Percentiles rank a stretch among this genome's conserved stretches.
These are phyloP conservation scores for Phanerotoma sp. DNA, from an alignment of 2,888 invertebrate genomes.

Conservation along the genomic window DNA sequence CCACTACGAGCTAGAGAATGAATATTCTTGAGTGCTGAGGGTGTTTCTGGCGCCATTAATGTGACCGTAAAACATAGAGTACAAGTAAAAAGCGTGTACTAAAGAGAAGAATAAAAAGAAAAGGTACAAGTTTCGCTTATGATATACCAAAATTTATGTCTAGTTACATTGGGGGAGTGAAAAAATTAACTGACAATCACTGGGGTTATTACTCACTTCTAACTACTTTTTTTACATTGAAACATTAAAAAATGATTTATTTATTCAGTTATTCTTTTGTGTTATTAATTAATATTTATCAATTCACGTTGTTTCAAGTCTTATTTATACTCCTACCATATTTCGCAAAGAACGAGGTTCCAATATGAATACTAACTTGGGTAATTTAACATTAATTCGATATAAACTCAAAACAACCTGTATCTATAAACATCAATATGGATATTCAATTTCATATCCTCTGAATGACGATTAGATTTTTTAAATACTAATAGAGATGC, in stretches of 20 bases:
- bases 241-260: neutral
- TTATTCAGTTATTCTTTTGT: neutral
- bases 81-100: conserved; percentile 1
- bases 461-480: too few species aligned
- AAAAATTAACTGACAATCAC: conserved; percentile 9
- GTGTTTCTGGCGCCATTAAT: conserved; percentile 49
- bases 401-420: too few species aligned
- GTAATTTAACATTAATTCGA: too few species aligned
- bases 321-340: too few species aligned
- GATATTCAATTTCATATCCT: too few species aligned
- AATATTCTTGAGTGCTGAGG: conserved; percentile 29
- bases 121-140: neutral
- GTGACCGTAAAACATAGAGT: conserved; percentile 41
- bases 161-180: neutral
- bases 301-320: too few species aligned
- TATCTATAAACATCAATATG: too few species aligned
- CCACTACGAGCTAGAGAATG: conserved; percentile 29
- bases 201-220: neutral
- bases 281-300: too few species aligned
- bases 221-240: neutral
- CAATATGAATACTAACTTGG: too few species aligned
- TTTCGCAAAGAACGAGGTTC: too few species aligned
- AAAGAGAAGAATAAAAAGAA: conserved; percentile 5
- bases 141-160: conserved; percentile 3
- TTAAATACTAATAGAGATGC: too few species aligned